Base-by-base conservation (phyloP, 2,888 invertebrate genomes). In the Emesis furor region DNA sequence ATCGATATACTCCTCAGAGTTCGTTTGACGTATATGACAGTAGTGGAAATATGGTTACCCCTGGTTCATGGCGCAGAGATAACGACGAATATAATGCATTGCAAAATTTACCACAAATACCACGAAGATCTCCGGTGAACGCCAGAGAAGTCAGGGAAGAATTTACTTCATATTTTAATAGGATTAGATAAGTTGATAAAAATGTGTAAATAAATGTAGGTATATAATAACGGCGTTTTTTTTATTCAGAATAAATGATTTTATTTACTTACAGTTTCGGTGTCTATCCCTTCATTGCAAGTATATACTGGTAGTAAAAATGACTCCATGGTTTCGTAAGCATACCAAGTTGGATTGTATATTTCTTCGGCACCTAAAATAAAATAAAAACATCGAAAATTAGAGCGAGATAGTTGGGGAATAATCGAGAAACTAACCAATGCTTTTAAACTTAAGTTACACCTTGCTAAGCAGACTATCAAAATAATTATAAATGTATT, bases 121-220 rank as follows among this genome's bases (percentile, higher is more conserved):
- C 86, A 71, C 81, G 86, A 77, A 83, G 83, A 74, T 88, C 86
- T 68, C 74, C 85, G 32, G 10, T 83, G 77, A 71, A 85, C 39
- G 89, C 89, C 77, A 86, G 24, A 81, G 17, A 88, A 71, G 71
- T 89, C 39, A 86, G 89, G 65, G 86, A 89, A 68, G 85, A 84
- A 83, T 89, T 90, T 81, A 81, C 88, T 76, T 80, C 78, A 82
- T 89, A 88, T 88, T 90, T 90, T 86, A 59, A 62, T 81, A 86
- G 79, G 73, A 72, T 24, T 24, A 24, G 24, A 24, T 24, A 24
- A 24, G 24, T 24, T 24, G 24, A 24, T 24, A 24, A 24, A 24
- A 24, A 24, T 24, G 24, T 24, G 24, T 24, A 24, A 24, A 24
- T 24, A 24, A 24, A 24, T 24, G 24, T 24, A 24, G 24, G 24